Conservation (phyloP, 2,888 invertebrate species). For the Girardia tigrina region DNA sequence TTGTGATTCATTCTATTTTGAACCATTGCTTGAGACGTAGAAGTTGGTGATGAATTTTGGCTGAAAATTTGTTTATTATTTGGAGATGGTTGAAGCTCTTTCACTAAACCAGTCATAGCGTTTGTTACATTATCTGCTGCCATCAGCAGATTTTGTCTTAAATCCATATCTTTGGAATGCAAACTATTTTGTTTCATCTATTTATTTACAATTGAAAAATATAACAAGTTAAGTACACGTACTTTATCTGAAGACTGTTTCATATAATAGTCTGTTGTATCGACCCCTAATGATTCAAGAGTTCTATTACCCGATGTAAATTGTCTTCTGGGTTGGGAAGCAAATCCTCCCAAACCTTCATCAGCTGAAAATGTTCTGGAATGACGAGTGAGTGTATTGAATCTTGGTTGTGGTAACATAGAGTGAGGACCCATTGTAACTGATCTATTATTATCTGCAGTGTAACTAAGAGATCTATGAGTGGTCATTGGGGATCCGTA, state of each 20-base stretch:
- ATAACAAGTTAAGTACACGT: no score
- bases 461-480: background rate
- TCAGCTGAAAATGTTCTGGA: background rate
- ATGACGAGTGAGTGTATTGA: background rate
- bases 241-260: background rate
- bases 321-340: background rate
- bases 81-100: conserved; percentile 69
- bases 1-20: no score
- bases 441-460: background rate
- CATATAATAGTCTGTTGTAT: background rate
- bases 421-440: background rate
- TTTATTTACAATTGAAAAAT: background rate
- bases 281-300: background rate
- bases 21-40: background rate
- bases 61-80: background rate
- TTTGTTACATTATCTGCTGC: conserved; percentile 93
- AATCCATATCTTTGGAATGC: background rate
- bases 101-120: conserved; percentile 88
- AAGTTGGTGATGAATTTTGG: background rate
- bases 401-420: background rate
- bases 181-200: background rate
- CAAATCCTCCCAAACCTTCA: background rate
- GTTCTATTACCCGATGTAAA: background rate
- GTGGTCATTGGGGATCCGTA: background rate
- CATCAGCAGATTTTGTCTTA: conserved; percentile 66